Evolutionary conservation across 1,140 invertebrate species (phyloP).

Genomic region (Apis dorsata): DNA sequence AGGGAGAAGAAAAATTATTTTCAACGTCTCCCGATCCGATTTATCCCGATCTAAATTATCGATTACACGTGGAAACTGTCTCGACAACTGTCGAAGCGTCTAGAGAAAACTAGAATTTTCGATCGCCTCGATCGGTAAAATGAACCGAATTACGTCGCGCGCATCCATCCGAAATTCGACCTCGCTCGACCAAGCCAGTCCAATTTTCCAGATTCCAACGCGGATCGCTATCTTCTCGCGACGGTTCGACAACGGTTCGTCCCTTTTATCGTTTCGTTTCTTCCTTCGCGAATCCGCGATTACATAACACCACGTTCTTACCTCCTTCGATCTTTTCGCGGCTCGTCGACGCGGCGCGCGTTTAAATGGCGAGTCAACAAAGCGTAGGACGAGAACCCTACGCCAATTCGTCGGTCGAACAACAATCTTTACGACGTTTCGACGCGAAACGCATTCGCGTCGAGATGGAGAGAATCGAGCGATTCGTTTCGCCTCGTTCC

Average conservation of each 20-base stretch:
- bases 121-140: not conserved
- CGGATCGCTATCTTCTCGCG: constrained; percentile 66
- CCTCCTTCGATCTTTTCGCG: too few species aligned
- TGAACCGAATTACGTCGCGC: not conserved
- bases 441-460: not conserved
- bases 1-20: too few species aligned
- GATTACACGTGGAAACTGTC: too few species aligned
- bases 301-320: constrained; percentile 51
- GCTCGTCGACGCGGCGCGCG: too few species aligned
- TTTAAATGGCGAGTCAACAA: not conserved
- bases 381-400: constrained; percentile 12
- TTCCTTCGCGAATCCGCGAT: constrained; percentile 65
- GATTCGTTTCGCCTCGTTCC: too few species aligned
- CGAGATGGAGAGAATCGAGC: too few species aligned
- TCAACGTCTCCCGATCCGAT: too few species aligned
- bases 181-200: constrained; percentile 63
- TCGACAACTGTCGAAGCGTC: too few species aligned
- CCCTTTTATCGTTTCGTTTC: constrained; percentile 67
- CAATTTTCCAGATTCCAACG: constrained; percentile 68
- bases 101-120: too few species aligned
- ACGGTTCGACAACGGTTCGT: constrained; percentile 71
- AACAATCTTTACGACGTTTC: constrained; percentile 36
- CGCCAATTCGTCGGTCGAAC: constrained; percentile 44
- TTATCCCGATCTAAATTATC: too few species aligned
- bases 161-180: not conserved